Percentiles rank a stretch among this genome's conserved stretches.
Conservation (phyloP, 2,888 invertebrate genomes). For the Ferrisia virgata region DNA sequence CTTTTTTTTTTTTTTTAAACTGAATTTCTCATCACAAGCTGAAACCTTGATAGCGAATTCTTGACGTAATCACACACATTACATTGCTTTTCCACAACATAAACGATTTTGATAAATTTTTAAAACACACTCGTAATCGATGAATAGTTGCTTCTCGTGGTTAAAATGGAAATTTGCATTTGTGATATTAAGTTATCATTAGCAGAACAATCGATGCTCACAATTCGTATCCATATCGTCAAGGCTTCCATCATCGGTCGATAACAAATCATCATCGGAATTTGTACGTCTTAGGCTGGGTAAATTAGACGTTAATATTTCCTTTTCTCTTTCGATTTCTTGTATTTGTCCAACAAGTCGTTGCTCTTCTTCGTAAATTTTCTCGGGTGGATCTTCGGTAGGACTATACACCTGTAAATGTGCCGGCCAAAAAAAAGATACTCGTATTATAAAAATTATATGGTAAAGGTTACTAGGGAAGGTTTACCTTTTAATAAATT, state of each 20-base stretch:
- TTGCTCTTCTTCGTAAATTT: slow-evolving; percentile 69
- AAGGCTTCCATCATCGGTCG: slow-evolving; percentile 70
- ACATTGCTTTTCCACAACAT: no score
- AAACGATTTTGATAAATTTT: no score
- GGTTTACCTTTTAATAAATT: neutral
- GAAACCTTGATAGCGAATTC: no score
- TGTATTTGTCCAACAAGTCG: slow-evolving; percentile 73
- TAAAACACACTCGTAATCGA: no score
- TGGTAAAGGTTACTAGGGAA: neutral
- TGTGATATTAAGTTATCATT: no score
- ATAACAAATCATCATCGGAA: slow-evolving; percentile 81
- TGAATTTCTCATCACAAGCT: no score
- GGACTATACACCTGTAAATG: slow-evolving; percentile 58
- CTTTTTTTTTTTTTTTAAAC: no score
- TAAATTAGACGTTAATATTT: slow-evolving; percentile 72
- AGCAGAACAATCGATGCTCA: slow-evolving; percentile 44
- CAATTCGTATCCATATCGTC: slow-evolving; percentile 55
- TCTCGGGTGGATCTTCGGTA: slow-evolving; percentile 56
- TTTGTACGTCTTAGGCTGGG: slow-evolving; percentile 78
- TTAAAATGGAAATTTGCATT: no score
- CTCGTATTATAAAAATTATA: no score
- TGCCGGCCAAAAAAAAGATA: neutral
- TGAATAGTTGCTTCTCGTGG: no score
- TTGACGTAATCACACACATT: no score
- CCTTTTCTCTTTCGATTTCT: slow-evolving; percentile 79